phyloP scores from a whole-genome alignment of 1,140 invertebrate genomes.

The Antheraea mylitta region DNA sequence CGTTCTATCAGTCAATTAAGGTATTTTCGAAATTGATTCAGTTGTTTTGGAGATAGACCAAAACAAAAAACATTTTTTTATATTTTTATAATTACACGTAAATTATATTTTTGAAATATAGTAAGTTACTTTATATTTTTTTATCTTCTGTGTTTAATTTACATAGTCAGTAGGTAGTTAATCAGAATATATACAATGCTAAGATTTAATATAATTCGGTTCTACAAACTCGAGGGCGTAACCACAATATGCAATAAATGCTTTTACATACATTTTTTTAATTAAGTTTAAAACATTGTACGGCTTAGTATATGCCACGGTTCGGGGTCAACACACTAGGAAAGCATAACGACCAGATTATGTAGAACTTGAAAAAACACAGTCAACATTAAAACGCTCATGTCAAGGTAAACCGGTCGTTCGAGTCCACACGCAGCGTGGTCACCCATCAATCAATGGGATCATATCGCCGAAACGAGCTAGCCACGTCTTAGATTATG shows the following conservation, averaged over 20 bases:
- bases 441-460: slow-evolving; percentile 77
- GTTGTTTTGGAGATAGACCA: no score
- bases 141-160: neutral
- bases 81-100: no score
- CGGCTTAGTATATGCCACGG: slow-evolving; percentile 42
- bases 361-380: slow-evolving; percentile 28
- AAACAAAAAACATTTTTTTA: no score
- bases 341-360: slow-evolving; percentile 44
- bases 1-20: no score
- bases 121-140: no score
- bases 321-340: slow-evolving; percentile 68
- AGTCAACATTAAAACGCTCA: slow-evolving; percentile 14
- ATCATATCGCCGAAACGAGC: slow-evolving; percentile 73
- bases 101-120: no score
- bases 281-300: slow-evolving; percentile 69
- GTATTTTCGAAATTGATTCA: no score
- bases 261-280: slow-evolving; percentile 60
- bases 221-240: slow-evolving; percentile 50
- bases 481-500: slow-evolving; percentile 61
- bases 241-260: slow-evolving; percentile 57
- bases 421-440: slow-evolving; percentile 46
- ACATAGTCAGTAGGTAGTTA: neutral
- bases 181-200: neutral
- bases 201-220: slow-evolving; percentile 42
- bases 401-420: slow-evolving; percentile 17